Evolutionary conservation across 2,113 vertebrate genomes (phyloP), one percentile per base, ranked within the genome.

Genomic region (Cacatua alba): DNA sequence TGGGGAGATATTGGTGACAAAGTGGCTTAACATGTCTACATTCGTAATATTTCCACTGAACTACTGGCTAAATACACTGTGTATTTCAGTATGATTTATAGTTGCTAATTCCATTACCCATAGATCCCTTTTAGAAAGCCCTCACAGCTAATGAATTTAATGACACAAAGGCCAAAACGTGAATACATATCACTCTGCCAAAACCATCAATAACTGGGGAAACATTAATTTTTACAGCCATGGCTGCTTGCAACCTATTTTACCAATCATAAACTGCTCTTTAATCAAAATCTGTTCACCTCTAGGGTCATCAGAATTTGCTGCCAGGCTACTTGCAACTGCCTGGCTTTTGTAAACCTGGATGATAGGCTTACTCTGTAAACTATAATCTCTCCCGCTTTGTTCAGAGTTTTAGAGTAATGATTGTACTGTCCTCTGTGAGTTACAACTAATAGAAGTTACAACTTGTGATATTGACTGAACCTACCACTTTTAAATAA

Each of bases 261-360:
- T 92, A 87, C 88, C 86, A 92, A 33, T 84, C 80, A 82, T 93
- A 96, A 96, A 92, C 60, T 85, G 94, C 70, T 92, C 77, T 94
- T 95, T 88, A 92, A 94, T 96, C 90, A 97, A 94, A 95, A 91
- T 87, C 74, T 93, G n/a, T 64, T 96, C 80, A 91, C 95, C 94
- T 89, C 57, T 76, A 57, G 94, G 88, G 92, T 96, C 95, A 92
- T 84, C 60, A 82, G 28, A 93, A 95, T 92, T 93, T 93, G 77
- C 94, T 95, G 86, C 92, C 74, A 82, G 52, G 44, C 80, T 94
- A 43, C 83, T 86, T 82, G 77, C 57, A 82, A 82, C 62, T 80
- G 75, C 72, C 87, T 82, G 86, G 55, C 80, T 92, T 90, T 88
- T 86, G 86, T 84, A 95, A 86, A 87, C 77, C 69, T 76, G 80